Evolutionary conservation across 2,888 invertebrate species (phyloP).

Genomic region (Mimumesa dahlbomi): DNA sequence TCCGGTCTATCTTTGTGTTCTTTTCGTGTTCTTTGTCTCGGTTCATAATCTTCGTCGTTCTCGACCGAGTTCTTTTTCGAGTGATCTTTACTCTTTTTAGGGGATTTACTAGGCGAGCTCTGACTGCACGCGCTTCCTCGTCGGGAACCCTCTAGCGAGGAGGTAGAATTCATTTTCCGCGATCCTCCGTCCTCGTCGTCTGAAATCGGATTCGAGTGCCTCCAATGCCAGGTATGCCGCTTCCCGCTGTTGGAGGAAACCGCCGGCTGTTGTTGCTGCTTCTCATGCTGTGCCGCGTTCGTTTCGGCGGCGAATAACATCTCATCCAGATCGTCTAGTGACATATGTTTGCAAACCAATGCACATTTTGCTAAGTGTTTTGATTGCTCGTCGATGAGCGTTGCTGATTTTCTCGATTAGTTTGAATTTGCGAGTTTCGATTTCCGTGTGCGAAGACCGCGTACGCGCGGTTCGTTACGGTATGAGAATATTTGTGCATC

Average conservation of each 20-base stretch:
- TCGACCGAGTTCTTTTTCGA: conserved; percentile 53
- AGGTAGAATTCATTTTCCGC: conserved; percentile 60
- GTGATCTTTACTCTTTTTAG: conserved; percentile 71
- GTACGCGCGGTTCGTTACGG: no score
- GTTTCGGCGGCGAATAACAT: conserved; percentile 74
- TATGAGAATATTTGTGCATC: no score
- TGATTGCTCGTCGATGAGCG: not conserved
- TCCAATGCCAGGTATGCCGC: conserved; percentile 75
- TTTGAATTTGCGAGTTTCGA: no score
- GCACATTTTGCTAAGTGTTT: conserved; percentile 51
- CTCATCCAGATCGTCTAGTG: conserved; percentile 80
- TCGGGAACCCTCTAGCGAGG: conserved; percentile 72
- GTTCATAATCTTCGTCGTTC: conserved; percentile 61
- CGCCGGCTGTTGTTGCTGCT: conserved; percentile 57
- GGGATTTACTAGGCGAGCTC: conserved; percentile 72
- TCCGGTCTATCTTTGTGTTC: conserved; percentile 66
- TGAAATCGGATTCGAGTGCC: conserved; percentile 70
- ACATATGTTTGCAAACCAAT: conserved; percentile 62
- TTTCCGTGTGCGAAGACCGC: no score
- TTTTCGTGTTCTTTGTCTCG: conserved; percentile 63
- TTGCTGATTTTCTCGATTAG: no score
- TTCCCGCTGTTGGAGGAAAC: conserved; percentile 57
- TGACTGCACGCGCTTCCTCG: conserved; percentile 72
- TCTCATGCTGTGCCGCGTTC: conserved; percentile 64
- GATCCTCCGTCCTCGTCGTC: conserved; percentile 70